phyloP scores from a whole-genome alignment of 1,140 invertebrate species.

The Sitophilus oryzae region DNA sequence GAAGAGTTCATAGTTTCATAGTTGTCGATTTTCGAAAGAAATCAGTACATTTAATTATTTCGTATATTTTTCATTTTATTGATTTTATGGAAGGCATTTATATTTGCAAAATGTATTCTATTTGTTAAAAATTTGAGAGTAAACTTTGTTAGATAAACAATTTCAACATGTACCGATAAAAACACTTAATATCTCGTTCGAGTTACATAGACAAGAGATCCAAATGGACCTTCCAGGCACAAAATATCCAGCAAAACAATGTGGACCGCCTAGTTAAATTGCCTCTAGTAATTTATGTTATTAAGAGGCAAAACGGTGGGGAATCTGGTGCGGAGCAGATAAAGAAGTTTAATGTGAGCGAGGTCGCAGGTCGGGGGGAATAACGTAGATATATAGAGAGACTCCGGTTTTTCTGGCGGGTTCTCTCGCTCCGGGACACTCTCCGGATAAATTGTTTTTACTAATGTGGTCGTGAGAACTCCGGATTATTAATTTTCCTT shows the following conservation, averaged over 20 bases:
- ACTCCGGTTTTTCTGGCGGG: not conserved
- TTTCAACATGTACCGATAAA: too few species aligned
- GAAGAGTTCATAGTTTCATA: too few species aligned
- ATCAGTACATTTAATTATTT: too few species aligned
- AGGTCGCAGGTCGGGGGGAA: conserved; percentile 22
- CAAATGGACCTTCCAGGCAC: not conserved
- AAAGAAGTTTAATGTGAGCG: conserved; percentile 36
- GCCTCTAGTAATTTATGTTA: conserved; percentile 31
- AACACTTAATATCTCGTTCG: too few species aligned
- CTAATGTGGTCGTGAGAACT: conserved; percentile 3
- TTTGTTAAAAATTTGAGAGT: too few species aligned
- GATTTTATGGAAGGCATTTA: too few species aligned
- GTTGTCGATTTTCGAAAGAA: too few species aligned
- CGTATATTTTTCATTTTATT: too few species aligned
- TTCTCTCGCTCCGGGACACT: not conserved
- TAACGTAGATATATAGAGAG: conserved; percentile 17
- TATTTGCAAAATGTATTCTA: too few species aligned
- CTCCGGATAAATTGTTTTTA: conserved; percentile 16
- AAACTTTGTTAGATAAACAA: too few species aligned
- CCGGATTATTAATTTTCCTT: conserved; percentile 1
- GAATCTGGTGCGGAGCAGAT: conserved; percentile 30
- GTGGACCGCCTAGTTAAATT: conserved; percentile 21
- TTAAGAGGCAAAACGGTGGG: conserved; percentile 32
- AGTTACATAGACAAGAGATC: too few species aligned
- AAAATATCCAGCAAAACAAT: not conserved